phyloP scores from a whole-genome alignment of 2,888 invertebrate species.

The Phorcus lineatus region DNA sequence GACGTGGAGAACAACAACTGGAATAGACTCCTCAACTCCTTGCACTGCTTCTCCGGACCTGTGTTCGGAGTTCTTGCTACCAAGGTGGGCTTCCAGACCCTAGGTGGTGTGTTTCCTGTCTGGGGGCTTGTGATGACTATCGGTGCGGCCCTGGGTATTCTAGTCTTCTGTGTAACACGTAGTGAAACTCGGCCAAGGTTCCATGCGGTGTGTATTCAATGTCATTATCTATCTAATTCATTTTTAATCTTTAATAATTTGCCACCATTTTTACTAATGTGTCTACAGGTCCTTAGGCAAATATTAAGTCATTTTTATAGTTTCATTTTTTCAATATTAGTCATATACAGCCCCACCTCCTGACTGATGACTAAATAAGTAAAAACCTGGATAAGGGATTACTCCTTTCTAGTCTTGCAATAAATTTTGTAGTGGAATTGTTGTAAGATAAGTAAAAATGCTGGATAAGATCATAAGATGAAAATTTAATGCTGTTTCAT shows the following conservation, averaged over 20 bases:
- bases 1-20: slow-evolving; percentile 77
- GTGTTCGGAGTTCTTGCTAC: slow-evolving; percentile 74
- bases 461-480: too few species aligned
- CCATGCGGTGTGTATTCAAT: slow-evolving; percentile 69
- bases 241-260: background rate
- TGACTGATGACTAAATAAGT: too few species aligned
- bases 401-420: too few species aligned
- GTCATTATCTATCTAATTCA: background rate
- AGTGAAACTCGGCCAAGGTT: slow-evolving; percentile 72
- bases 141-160: slow-evolving; percentile 60
- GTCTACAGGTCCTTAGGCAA: too few species aligned
- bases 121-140: slow-evolving; percentile 67
- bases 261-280: too few species aligned
- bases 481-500: too few species aligned
- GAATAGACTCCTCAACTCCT: slow-evolving; percentile 79
- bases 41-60: slow-evolving; percentile 78
- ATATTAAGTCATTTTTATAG: too few species aligned
- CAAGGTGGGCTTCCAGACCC: slow-evolving; percentile 51
- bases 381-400: too few species aligned
- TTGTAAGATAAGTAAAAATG: too few species aligned
- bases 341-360: too few species aligned
- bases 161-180: slow-evolving; percentile 72
- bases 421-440: too few species aligned
- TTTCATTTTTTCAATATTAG: too few species aligned
- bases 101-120: slow-evolving; percentile 67